phyloP scores from a whole-genome alignment of 2,113 vertebrate genomes.

The Psilopsiagon aurifrons region DNA sequence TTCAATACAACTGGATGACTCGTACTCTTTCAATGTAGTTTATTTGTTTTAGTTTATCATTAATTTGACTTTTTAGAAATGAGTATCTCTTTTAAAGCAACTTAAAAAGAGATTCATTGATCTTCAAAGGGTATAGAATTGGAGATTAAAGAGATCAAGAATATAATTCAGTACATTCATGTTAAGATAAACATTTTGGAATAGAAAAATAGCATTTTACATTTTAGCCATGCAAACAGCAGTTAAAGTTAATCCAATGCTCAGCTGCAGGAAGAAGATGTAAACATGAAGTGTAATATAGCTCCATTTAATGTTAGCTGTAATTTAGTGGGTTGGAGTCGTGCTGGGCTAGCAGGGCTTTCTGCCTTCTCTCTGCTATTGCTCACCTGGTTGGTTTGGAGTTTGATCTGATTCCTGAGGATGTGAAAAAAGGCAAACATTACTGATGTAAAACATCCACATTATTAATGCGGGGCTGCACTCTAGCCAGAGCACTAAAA shows the following conservation, averaged over 20 bases:
- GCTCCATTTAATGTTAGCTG: background rate
- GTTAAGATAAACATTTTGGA: background rate
- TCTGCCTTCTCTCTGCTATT: background rate
- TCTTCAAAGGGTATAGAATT: background rate
- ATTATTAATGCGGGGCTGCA: background rate
- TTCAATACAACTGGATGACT: background rate
- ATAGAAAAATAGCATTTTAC: background rate
- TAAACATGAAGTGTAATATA: background rate
- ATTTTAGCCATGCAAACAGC: background rate
- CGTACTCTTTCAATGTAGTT: background rate
- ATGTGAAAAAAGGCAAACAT: background rate
- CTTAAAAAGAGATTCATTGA: background rate
- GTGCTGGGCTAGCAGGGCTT: background rate
- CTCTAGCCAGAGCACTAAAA: background rate
- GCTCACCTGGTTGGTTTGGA: background rate
- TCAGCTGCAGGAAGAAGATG: background rate
- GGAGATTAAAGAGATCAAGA: background rate
- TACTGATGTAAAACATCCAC: background rate
- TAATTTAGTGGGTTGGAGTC: background rate
- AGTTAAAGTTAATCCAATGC: background rate
- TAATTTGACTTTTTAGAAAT: background rate
- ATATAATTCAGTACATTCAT: background rate
- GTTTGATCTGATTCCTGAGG: background rate
- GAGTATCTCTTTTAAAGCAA: background rate
- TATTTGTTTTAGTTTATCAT: background rate